Evolutionary conservation across 2,113 vertebrate species (phyloP).

Genomic region (Myxocyprinus asiaticus): DNA sequence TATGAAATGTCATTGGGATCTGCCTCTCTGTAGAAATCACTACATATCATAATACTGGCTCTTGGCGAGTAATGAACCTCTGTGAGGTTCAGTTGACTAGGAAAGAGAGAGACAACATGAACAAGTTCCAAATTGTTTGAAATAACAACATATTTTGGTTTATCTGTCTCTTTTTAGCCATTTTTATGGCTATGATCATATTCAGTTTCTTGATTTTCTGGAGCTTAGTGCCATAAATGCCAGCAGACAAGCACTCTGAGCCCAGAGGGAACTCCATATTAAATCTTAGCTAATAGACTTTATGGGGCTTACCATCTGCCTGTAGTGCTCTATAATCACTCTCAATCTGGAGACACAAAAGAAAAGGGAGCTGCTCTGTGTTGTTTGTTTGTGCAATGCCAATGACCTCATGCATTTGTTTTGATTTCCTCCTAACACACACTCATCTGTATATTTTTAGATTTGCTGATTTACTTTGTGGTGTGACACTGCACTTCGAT

Average conservation of each 20-base stretch:
- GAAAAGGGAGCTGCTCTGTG: conserved; percentile 2
- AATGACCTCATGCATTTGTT: conserved; percentile 3
- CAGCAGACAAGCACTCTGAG: conserved; percentile 2
- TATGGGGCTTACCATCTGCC: conserved; percentile 43
- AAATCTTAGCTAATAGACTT: conserved; percentile 50
- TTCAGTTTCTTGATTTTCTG: conserved; percentile 9
- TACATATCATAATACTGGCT: too few species aligned
- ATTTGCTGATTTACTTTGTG: not conserved
- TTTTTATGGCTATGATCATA: not conserved
- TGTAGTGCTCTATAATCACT: conserved; percentile 24
- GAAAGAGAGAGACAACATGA: not conserved
- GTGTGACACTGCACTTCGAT: not conserved
- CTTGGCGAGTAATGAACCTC: too few species aligned
- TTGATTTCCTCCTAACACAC: not conserved
- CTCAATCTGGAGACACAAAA: conserved; percentile 1
- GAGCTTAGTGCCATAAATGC: conserved; percentile 5
- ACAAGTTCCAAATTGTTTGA: not conserved
- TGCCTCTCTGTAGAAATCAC: too few species aligned
- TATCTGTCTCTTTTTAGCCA: not conserved
- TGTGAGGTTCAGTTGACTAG: too few species aligned
- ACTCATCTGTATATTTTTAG: not conserved
- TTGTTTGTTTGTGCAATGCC: not conserved
- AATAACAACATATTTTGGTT: not conserved
- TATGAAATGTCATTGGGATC: not conserved
- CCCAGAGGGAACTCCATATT: conserved; percentile 21